Evolutionary conservation across 2,113 vertebrate genomes (phyloP).

Genomic region (Calidris pugnax): DNA sequence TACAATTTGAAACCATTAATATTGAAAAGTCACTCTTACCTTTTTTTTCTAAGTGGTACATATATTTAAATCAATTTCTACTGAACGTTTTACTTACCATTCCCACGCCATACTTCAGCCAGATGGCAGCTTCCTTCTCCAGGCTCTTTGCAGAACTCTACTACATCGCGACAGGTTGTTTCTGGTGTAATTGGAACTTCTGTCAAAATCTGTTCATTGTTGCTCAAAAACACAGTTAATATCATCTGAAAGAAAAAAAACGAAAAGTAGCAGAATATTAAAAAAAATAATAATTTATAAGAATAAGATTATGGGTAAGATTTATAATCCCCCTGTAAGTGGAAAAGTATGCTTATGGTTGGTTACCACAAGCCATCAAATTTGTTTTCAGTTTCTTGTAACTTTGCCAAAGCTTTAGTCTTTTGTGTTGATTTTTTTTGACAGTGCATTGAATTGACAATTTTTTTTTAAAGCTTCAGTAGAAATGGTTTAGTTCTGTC

Average conservation of each 20-base stretch:
- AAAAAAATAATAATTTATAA: neutral
- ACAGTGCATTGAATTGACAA: neutral
- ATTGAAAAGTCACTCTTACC: neutral
- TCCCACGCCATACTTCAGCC: conserved; percentile 92
- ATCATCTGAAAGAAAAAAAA: conserved; percentile 86
- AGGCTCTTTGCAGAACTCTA: conserved; percentile 96
- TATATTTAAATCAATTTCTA: neutral
- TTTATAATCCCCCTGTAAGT: neutral
- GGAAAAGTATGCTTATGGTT: neutral
- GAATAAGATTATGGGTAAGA: neutral
- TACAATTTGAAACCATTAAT: neutral
- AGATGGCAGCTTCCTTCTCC: conserved; percentile 93
- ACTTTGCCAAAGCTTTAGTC: neutral
- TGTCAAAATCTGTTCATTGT: conserved; percentile 93
- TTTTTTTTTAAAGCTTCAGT: neutral
- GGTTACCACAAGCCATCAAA: neutral
- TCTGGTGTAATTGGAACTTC: conserved; percentile 96
- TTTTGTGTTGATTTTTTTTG: neutral
- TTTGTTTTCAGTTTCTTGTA: neutral
- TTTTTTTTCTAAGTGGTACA: neutral
- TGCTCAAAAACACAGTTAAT: conserved; percentile 94
- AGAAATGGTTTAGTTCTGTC: neutral
- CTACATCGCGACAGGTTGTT: conserved; percentile 91
- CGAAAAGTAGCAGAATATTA: neutral
- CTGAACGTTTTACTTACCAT: conserved; percentile 77